Percentiles rank a stretch among this genome's conserved stretches.
These are phyloP conservation scores for Mimachlamys varia DNA, from an alignment of 2,888 invertebrate genomes.

Conservation along the genomic window DNA sequence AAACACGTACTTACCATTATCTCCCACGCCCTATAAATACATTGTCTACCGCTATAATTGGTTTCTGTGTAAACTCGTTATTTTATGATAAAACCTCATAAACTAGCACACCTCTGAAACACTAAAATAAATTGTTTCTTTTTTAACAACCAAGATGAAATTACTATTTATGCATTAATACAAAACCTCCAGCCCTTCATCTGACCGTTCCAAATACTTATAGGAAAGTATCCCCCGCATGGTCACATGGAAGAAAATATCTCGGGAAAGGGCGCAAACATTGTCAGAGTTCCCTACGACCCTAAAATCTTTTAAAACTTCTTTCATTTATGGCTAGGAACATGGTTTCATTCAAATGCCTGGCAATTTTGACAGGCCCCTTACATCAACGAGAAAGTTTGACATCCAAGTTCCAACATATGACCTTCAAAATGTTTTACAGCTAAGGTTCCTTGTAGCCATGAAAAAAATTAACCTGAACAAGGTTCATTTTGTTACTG, in stretches of 20 bases:
- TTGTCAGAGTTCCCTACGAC: background rate
- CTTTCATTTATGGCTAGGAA: background rate
- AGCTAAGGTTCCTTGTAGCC: conserved; percentile 19
- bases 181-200: background rate
- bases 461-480: background rate
- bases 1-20: background rate
- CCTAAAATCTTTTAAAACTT: background rate
- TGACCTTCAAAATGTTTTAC: conserved; percentile 20
- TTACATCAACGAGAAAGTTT: background rate
- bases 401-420: conserved; percentile 15
- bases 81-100: background rate
- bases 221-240: background rate
- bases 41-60: background rate
- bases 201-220: no score
- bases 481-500: conserved; percentile 9
- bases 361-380: background rate
- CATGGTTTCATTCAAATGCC: background rate
- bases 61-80: conserved; percentile 13
- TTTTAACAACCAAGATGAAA: background rate
- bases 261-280: background rate
- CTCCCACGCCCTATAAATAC: background rate
- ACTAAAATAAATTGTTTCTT: conserved; percentile 31
- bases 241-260: background rate
- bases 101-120: background rate
- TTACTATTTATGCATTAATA: background rate